Conservation (phyloP, 2,888 invertebrate species). For the Blastobasis lacticolella region DNA sequence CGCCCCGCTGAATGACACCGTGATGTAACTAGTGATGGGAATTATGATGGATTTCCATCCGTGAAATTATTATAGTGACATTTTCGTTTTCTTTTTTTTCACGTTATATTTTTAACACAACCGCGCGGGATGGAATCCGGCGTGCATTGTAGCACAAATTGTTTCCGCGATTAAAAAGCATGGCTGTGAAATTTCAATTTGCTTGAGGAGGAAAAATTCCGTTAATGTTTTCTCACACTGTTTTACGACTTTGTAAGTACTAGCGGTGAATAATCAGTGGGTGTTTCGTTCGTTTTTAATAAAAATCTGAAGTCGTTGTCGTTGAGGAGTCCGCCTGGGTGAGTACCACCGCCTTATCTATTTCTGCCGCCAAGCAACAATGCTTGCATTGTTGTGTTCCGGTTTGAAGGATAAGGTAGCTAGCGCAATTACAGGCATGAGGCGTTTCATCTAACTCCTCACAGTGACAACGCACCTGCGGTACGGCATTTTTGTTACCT, state of each 20-base stretch:
- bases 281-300: neutral
- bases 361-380: too few species aligned
- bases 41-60: neutral
- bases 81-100: neutral
- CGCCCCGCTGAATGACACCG: conserved; percentile 35
- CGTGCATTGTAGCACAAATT: neutral
- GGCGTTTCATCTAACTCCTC: too few species aligned
- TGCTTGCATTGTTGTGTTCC: too few species aligned
- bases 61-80: conserved; percentile 2
- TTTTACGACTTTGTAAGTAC: neutral
- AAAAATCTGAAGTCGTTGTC: neutral
- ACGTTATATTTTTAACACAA: too few species aligned
- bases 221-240: neutral
- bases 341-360: too few species aligned
- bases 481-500: too few species aligned
- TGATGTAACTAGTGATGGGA: conserved; percentile 36
- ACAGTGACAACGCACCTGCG: too few species aligned
- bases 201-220: neutral
- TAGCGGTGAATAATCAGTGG: neutral
- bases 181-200: neutral
- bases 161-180: neutral
- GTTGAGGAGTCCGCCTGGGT: too few species aligned
- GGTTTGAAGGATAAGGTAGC: too few species aligned
- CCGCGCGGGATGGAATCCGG: too few species aligned
- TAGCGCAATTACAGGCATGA: too few species aligned